Percentiles rank a stretch among this genome's conserved stretches.
Conservation (phyloP, 37 sponge, comb jelly and placozoan genomes). For the Cladorhizidae sp. region DNA sequence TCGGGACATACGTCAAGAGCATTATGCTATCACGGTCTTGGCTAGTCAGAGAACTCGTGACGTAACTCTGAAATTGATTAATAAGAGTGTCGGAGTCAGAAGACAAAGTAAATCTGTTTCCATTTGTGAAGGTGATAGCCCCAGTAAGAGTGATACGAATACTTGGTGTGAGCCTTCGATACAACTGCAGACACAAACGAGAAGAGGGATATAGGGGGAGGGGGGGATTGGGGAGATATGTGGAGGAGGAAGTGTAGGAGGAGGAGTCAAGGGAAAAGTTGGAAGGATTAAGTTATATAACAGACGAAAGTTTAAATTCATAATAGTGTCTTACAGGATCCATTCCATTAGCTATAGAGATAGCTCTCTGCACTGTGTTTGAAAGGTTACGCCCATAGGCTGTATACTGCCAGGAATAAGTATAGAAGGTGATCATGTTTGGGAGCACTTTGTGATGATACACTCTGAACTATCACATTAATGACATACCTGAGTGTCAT, state of each 20-base stretch:
- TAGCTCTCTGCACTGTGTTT: constrained; percentile 27
- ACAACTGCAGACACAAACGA: constrained; percentile 29
- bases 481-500: constrained; percentile 36
- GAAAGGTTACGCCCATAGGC: constrained; percentile 23
- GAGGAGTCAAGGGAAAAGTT: background rate
- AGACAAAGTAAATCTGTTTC: constrained; percentile 39
- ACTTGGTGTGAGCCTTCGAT: constrained; percentile 6
- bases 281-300: too few relatives aligned
- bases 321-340: constrained; percentile 34
- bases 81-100: constrained; percentile 25
- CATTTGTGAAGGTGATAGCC: constrained; percentile 48
- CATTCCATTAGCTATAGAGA: constrained; percentile 25
- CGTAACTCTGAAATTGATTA: constrained; percentile 22
- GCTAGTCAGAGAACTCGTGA: background rate
- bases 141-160: constrained; percentile 55
- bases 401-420: constrained; percentile 15
- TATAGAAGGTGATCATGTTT: background rate
- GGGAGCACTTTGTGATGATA: background rate
- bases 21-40: constrained; percentile 31
- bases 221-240: background rate
- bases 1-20: constrained; percentile 60
- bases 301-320: too few relatives aligned
- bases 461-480: background rate
- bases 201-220: background rate
- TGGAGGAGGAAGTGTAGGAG: background rate